Conservation (phyloP, 2,888 invertebrate species). For the Chromoteleia sp. region DNA sequence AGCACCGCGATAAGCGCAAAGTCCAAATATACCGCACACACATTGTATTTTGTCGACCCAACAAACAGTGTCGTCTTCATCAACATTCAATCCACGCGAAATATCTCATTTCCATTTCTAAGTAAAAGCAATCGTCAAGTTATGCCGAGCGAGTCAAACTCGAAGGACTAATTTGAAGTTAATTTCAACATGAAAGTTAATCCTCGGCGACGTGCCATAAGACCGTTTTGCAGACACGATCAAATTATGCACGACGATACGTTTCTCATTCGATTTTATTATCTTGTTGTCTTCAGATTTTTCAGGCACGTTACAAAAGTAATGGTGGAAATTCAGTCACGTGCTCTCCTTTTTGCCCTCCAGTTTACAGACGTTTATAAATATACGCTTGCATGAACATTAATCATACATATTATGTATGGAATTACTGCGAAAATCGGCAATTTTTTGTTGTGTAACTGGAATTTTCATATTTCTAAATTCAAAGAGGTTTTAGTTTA, state of each 20-base stretch:
- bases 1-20: conserved; percentile 46
- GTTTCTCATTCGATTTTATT: conserved; percentile 24
- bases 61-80: conserved; percentile 26
- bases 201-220: neutral
- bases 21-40: conserved; percentile 47
- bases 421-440: conserved; percentile 12
- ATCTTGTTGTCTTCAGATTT: conserved; percentile 5
- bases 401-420: conserved; percentile 43
- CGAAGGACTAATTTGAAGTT: conserved; percentile 21
- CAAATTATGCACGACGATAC: neutral
- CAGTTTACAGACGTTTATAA: conserved; percentile 24
- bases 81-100: conserved; percentile 46
- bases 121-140: conserved; percentile 47
- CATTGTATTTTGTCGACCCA: neutral
- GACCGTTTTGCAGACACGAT: neutral
- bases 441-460: conserved; percentile 6
- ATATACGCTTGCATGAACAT: conserved; percentile 33
- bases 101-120: conserved; percentile 53
- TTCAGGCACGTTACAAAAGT: conserved; percentile 36
- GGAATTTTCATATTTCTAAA: neutral
- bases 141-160: conserved; percentile 25
- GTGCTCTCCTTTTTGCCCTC: conserved; percentile 51
- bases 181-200: conserved; percentile 39
- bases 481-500: too few species aligned
- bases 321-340: conserved; percentile 45